Percentiles rank a stretch among this genome's conserved stretches.
These are phyloP conservation scores for Acanthosepion pharaonis DNA, from an alignment of 2,888 invertebrate genomes.

Conservation along the genomic window DNA sequence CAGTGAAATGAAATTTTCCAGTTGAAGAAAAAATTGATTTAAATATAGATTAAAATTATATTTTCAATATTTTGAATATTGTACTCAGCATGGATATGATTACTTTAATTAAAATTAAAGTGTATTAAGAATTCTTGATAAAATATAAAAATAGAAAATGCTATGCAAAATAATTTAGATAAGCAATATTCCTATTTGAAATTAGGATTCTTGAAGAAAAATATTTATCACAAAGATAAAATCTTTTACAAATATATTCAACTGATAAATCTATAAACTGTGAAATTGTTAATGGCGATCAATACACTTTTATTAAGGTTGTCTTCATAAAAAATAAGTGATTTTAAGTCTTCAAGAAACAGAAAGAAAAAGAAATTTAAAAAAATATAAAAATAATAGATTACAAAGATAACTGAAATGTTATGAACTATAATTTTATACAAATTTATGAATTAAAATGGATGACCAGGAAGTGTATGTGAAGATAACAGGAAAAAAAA, in stretches of 20 bases:
- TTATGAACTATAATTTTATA: too few relatives aligned
- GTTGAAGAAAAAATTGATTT: background rate
- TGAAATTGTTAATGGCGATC: too few relatives aligned
- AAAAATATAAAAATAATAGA: background rate
- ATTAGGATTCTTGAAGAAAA: background rate
- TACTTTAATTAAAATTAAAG: too few relatives aligned
- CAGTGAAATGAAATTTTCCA: background rate
- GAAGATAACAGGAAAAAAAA: too few relatives aligned
- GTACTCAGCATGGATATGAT: background rate
- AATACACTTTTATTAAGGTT: too few relatives aligned
- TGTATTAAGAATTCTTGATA: background rate
- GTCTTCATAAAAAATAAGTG: too few relatives aligned
- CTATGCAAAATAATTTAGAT: background rate
- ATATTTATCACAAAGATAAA: background rate
- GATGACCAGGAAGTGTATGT: background rate
- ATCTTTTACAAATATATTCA: background rate
- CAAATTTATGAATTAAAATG: background rate
- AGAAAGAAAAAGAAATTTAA: too few relatives aligned
- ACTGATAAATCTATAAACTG: background rate
- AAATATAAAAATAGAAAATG: background rate
- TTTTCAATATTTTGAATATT: background rate
- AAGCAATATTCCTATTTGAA: background rate
- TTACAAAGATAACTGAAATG: background rate
- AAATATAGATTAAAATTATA: background rate
- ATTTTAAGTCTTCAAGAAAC: too few relatives aligned